Percentiles rank a stretch among this genome's conserved stretches.
Conservation (phyloP, 1,140 invertebrate genomes). For the Cyclargus thomasi region DNA sequence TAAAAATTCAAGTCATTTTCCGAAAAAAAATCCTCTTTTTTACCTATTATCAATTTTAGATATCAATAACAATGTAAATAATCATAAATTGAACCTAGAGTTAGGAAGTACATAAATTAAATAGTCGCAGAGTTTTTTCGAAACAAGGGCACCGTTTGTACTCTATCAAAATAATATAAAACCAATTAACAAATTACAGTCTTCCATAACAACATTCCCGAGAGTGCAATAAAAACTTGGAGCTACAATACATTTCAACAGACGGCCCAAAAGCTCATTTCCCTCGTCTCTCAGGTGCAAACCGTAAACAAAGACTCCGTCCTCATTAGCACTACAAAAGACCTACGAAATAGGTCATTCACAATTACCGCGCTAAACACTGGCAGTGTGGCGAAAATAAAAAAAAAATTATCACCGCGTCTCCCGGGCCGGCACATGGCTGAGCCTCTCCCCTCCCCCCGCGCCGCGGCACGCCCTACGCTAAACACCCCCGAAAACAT, state of each 20-base stretch:
- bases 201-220: neutral
- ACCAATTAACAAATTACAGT: neutral
- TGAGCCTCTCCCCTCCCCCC: constrained; percentile 37
- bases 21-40: no score
- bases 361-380: constrained; percentile 12
- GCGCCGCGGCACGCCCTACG: constrained; percentile 51
- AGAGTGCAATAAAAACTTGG: neutral
- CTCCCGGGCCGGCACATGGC: constrained; percentile 49
- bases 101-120: no score
- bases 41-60: no score
- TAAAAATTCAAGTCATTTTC: no score
- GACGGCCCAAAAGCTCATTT: neutral
- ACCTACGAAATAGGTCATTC: constrained; percentile 38
- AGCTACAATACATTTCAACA: neutral
- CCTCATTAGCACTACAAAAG: constrained; percentile 16
- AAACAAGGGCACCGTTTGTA: neutral
- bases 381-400: neutral
- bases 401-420: constrained; percentile 45
- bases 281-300: neutral
- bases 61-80: no score
- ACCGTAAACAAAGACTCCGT: neutral
- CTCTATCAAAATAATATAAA: neutral
- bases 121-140: no score
- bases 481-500: constrained; percentile 28
- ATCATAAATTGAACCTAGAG: no score